Conservation (phyloP, 2,888 invertebrate genomes). For the Cryptosula pallasiana region DNA sequence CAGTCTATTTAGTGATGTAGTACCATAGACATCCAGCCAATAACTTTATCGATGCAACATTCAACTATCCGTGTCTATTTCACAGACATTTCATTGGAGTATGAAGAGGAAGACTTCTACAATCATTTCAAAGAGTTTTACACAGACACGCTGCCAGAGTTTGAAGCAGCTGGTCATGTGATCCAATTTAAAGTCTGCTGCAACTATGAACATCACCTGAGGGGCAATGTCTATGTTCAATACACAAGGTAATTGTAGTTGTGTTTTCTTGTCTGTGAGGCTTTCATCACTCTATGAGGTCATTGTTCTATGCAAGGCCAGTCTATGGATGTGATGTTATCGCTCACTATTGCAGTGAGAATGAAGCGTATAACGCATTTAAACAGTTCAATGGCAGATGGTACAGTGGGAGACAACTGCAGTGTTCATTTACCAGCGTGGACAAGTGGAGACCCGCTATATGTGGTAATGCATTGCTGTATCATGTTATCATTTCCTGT, state of each 20-base stretch:
- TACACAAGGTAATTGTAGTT: slow-evolving; percentile 57
- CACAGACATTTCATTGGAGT: slow-evolving; percentile 71
- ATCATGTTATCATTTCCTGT: not conserved
- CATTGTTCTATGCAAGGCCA: no score
- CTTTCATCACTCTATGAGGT: no score
- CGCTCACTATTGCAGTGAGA: slow-evolving; percentile 41
- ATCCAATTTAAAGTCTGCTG: slow-evolving; percentile 67
- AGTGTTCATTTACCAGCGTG: slow-evolving; percentile 73
- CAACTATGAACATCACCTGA: slow-evolving; percentile 77
- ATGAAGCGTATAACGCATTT: slow-evolving; percentile 60
- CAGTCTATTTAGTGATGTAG: not conserved
- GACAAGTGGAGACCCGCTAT: slow-evolving; percentile 78
- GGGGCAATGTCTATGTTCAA: slow-evolving; percentile 86
- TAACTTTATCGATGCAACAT: no score
- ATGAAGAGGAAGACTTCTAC: slow-evolving; percentile 74
- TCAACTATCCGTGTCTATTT: no score
- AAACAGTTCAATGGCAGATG: slow-evolving; percentile 74
- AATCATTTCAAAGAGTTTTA: slow-evolving; percentile 78
- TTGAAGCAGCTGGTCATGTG: slow-evolving; percentile 59
- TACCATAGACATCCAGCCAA: not conserved
- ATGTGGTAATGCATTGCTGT: slow-evolving; percentile 64
- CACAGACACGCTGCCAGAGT: slow-evolving; percentile 75
- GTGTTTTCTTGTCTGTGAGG: no score
- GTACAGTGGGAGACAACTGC: slow-evolving; percentile 78
- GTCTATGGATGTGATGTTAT: no score